Evolutionary conservation across 2,113 vertebrate genomes (phyloP).

Genomic region (Pavo muticus): DNA sequence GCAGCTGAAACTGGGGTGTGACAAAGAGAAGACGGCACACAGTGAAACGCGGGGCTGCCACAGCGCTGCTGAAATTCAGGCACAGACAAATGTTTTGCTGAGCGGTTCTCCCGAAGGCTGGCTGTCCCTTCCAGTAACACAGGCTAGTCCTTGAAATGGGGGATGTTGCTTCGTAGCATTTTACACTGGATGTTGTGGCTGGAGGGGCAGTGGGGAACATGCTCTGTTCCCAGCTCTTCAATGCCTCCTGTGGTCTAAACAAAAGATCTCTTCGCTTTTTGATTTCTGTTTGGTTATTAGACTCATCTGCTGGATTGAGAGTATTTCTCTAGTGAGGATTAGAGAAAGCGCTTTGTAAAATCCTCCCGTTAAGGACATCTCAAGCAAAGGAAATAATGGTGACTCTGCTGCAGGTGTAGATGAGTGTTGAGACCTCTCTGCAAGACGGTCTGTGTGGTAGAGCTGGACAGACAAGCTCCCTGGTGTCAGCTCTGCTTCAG

Average conservation of each 20-base stretch:
- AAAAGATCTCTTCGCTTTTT: not conserved
- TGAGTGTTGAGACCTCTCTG: too few species aligned
- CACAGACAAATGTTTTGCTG: rapidly evolving
- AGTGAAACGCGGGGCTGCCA: not conserved
- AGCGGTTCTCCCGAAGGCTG: not conserved
- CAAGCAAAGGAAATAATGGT: not conserved
- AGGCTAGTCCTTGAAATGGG: not conserved
- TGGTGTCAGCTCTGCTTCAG: not conserved
- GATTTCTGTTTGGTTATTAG: not conserved
- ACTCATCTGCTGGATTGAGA: not conserved
- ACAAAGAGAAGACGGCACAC: rapidly evolving
- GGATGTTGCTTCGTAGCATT: rapidly evolving
- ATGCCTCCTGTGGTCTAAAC: not conserved
- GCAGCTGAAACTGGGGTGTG: not conserved
- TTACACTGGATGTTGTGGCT: rapidly evolving
- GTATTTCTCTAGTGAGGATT: not conserved
- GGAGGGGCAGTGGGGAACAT: not conserved
- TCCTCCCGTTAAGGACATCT: too few species aligned
- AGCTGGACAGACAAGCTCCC: not conserved
- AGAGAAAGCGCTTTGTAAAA: not conserved
- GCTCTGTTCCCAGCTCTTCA: not conserved
- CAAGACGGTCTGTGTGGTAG: not conserved
- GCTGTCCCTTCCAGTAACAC: not conserved
- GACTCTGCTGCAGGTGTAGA: not conserved
- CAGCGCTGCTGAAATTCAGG: not conserved